phyloP scores from a whole-genome alignment of 1,140 invertebrate genomes.

The Drosophila triauraria region DNA sequence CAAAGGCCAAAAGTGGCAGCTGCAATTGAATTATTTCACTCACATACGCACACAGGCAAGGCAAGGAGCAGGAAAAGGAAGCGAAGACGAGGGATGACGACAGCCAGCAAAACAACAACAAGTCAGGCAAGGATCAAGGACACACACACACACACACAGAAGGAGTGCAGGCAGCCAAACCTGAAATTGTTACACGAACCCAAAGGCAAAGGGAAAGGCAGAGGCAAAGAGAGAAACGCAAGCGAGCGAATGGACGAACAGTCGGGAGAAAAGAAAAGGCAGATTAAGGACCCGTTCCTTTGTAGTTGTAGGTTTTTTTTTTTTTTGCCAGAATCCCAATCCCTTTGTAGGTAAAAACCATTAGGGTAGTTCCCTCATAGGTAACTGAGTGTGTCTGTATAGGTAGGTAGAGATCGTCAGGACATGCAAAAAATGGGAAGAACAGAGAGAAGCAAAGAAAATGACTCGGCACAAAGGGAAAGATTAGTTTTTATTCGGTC shows the following conservation, averaged over 20 bases:
- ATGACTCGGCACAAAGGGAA: conserved; percentile 23
- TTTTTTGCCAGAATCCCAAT: conserved; percentile 8
- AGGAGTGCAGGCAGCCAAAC: conserved; percentile 39
- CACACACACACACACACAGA: conserved; percentile 20
- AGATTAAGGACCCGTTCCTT: conserved; percentile 82
- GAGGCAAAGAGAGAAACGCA: conserved; percentile 22
- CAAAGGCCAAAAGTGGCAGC: conserved; percentile 74
- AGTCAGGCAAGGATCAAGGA: conserved; percentile 79
- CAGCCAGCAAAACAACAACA: conserved; percentile 65
- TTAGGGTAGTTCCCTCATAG: conserved; percentile 46
- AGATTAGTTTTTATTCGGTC: conserved; percentile 26
- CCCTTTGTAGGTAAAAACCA: conserved; percentile 45
- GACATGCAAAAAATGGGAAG: conserved; percentile 41
- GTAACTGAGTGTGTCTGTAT: conserved; percentile 1
- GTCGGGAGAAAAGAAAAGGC: conserved; percentile 56
- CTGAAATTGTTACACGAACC: conserved; percentile 67
- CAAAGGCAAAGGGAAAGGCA: conserved; percentile 27
- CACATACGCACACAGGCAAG: conserved; percentile 34
- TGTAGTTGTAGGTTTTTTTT: conserved; percentile 49
- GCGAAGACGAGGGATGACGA: conserved; percentile 54
- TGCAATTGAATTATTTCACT: conserved; percentile 77
- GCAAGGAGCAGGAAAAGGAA: conserved; percentile 65
- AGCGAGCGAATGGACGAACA: conserved; percentile 38
- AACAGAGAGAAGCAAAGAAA: conserved; percentile 34
- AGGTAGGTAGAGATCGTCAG: conserved; percentile 24